Evolutionary conservation across 2,888 invertebrate genomes (phyloP), one percentile per base, ranked within the genome.

Genomic region (Ligdia adustata): DNA sequence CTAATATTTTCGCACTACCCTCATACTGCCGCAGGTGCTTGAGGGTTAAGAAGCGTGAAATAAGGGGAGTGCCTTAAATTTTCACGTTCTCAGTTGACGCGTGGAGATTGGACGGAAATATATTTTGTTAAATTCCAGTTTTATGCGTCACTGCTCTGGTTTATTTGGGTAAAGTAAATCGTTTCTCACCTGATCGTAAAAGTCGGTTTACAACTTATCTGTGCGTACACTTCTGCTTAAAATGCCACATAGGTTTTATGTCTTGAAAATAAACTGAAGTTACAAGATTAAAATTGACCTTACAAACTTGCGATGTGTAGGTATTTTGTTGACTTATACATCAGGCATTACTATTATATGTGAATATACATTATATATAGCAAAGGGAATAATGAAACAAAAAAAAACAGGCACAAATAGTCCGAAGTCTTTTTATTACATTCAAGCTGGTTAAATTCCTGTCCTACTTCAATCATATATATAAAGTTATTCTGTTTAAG

Each of bases 1-100:
- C 88, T 87, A 88, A 88, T 88, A 88, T 84, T 85, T 83, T 79
- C 74, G 64, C 65, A 69, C 48, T 49, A 42, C 48, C 42, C 42
- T 41, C 42, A 2, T 24, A 39, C 70, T 68, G 77, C 84, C 82
- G 60, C 60, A 55, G 72, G 78, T 79, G 69, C 55, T 61, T 58
- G 62, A 60, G 49, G 60, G 65, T 72, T 80, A 86, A 82, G 75
- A 69, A 49, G 64, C 81, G 75, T 62, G 81, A 75, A 80, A 88
- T 87, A 71, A 79, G 73, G 78, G 82, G 80, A 79, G 72, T 75
- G 68, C 69, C 70, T 73, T 69, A 68, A 66, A 64, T 67, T 44
- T 52, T 60, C 62, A 57, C 47, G 49, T 20, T 42, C 20, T 6
- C 26, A 37, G 40, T 48, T 46, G 43, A 46, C 42, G 44, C 45